Evolutionary conservation across 2,888 invertebrate genomes (phyloP), one percentile per base, ranked within the genome.

Genomic region (Cataglyphis albicans): DNA sequence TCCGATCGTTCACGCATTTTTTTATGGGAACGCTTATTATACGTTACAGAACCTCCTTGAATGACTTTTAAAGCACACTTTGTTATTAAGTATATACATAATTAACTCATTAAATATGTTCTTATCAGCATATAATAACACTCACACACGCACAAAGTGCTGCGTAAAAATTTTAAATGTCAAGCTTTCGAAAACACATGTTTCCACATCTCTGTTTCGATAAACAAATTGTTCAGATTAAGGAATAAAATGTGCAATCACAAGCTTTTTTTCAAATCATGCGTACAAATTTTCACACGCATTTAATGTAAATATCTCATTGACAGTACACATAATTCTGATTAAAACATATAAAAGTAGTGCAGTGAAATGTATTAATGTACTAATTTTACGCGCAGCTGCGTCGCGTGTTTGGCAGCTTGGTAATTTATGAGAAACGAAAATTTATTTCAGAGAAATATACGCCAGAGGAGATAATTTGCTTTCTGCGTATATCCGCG

Each of bases 401-500:
- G 72, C 72, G 72, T 72, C 59, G 78, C 78, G 78, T 48, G 78
- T 80, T 80, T 72, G 78, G 70, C 59, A 68, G 21, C 44, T 72
- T 61, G 59, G 59, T 80, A 72, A 80, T 80, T 70, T 61, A 72
- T 55, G 78, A 70, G 59, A 59, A 61, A 72, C 78, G 59, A 55
- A 78, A 70, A 80, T 80, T 80, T 80, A 80, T 80, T 80, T 72
- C 78, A 80, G 78, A 59, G 78, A 78, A 70, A 80, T 59, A 72
- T 72, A 78, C 68, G 18, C 75, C 10, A 76, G 59, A 72, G 12
- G 76, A 76, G 76, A 72, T 72, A 70, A 80, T 80, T 80, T 72
- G 70, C 59, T 61, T 59, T 59, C 72, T 70, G 21, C 78, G 70
- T 29, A 48, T 44, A 48, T n/a, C 59, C 59, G 72, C 35, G 70